Base-by-base conservation (phyloP, 92 coral and sea anemone genomes). In the Palythoa grandis region DNA sequence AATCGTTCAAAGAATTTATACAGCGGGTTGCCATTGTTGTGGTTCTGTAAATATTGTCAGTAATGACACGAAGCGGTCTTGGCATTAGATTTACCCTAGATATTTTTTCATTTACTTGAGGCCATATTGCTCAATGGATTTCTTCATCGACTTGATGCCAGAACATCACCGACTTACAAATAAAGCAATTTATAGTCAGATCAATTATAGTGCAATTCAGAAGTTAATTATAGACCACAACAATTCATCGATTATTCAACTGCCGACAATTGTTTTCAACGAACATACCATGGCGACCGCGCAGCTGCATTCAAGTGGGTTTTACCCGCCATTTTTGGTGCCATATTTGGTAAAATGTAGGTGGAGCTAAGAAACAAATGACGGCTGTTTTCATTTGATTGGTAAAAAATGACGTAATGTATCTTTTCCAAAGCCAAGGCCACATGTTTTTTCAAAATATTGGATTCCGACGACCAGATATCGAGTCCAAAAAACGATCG, bases 11-110 rank as follows among this genome's bases (percentile, higher is more conserved):
- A 37, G 95, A 91, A 47, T 80, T 87, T 39, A 95, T 90, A 48
- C 97, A 95, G n/a, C 98, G 92, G 22, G 98, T 89, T 14, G 95
- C 97, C 98, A 95, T 95, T 50, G 23, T 17, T 72, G 56, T 60
- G 20, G 65, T n/a, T 58, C n/a, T 6, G 65, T n/a, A 63, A 56
- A 56, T 65, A 29, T 13, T 37, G 4, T 11, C 38, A 25, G 13
- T 29, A 25, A 22, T 29, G 11, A 24, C 72, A 9, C 14, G 37
- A 69, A 69, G 47, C 19, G 15, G 19, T 63, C 24, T 39, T 14
- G 88, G 47, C 61, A 38, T 72, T 38, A 40, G 29, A 84, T 11
- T 0, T 48, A 43, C 7, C 50, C 1, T 16, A 16, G 25, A 11
- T 56, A 11, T 40, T 14, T 19, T 22, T 9, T 19, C 65, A 68